Evolutionary conservation across 2,113 vertebrate species (phyloP).

Genomic region (Brienomyrus longianalis): DNA sequence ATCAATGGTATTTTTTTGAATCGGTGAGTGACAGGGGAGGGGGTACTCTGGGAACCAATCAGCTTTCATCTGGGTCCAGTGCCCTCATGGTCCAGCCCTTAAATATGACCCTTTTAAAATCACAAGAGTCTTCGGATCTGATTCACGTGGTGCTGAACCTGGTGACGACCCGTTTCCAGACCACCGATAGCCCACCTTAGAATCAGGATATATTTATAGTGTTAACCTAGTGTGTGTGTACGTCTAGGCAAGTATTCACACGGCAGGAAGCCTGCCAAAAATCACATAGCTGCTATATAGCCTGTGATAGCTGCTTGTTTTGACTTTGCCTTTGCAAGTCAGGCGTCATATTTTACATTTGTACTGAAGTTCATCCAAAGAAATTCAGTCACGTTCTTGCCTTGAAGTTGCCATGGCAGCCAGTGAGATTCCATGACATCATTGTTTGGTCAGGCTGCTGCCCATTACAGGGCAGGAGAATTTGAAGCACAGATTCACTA

Average conservation of each 20-base stretch:
- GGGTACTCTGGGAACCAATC: background rate
- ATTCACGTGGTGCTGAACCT: background rate
- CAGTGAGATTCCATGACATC: background rate
- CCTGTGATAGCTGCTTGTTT: background rate
- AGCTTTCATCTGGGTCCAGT: background rate
- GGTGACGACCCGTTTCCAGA: background rate
- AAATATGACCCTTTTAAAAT: background rate
- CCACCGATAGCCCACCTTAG: background rate
- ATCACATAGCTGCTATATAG: slow-evolving; percentile 18
- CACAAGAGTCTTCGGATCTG: background rate
- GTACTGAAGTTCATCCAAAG: background rate
- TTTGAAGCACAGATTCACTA: background rate
- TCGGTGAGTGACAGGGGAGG: background rate
- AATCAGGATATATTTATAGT: background rate
- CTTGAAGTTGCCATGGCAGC: background rate
- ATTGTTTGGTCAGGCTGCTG: background rate
- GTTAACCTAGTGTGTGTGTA: background rate
- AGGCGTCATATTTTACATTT: background rate
- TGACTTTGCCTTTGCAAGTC: background rate
- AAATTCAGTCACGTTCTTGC: background rate
- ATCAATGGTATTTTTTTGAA: background rate
- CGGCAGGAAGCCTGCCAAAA: background rate
- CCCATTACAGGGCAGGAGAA: background rate
- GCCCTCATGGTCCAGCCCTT: background rate
- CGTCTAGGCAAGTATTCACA: background rate